Base-by-base conservation (phyloP, 2,113 vertebrate genomes). In the Anthoscopus minutus region DNA sequence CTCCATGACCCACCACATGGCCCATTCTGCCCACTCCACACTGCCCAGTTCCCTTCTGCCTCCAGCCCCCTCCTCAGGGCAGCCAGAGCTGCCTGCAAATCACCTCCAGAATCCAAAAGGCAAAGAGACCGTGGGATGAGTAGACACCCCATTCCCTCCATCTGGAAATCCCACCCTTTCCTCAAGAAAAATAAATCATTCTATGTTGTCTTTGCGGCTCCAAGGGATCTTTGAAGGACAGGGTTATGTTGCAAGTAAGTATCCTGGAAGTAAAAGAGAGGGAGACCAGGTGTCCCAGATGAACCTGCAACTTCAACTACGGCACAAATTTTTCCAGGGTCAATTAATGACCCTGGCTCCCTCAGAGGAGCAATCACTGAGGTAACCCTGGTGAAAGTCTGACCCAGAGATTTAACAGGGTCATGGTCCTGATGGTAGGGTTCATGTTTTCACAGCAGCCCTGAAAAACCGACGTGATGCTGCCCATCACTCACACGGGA, bases 1-100 rank as follows among this genome's bases (percentile, higher is more conserved):
- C 22, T 12, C 42, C 30, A 6, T 1, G 1, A 18, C n/a, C 45
- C 51, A 56, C 35, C 5, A 1, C 7, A 33, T 0, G 13, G 64
- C 40, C 42, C 48, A 9, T 50, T n/a, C 31, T 80, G 88, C 48
- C 60, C 30, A n/a, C 44, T 50, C 40, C 5, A 4, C 37, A 12
- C 9, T 70, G 48, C 45, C 21, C 57, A 33, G 44, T 10, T 37
- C 60, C 65, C 22, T 38, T 50, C 73, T 35, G 73, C 31, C 50
- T 60, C 37, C 62, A 69, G 30, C 38, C 53, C 48, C 18, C 21
- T 83, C 18, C 16, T 50, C 50, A n/a, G 80, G 18, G 13, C 47
- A 42, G 58, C 24, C 62, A 83, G 50, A 0, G 1, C 50, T 57
- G 50, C 67, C 81, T 77, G 40, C 56, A 42, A 57, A 83, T 37